Evolutionary conservation across 2,113 vertebrate genomes (phyloP).

Genomic region (Barbus barbus): DNA sequence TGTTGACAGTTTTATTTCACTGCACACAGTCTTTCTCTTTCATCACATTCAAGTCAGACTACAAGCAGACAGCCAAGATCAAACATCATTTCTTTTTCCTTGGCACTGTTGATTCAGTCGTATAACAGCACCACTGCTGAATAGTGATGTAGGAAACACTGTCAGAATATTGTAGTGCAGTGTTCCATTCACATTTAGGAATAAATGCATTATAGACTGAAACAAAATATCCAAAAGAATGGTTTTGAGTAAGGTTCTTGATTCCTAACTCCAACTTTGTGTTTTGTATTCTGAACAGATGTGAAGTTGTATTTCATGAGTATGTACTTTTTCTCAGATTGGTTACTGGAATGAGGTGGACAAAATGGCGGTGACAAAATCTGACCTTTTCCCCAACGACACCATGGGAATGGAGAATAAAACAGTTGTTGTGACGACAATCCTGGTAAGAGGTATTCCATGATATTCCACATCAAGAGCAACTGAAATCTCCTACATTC

Average conservation of each 20-base stretch:
- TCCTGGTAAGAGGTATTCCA: conserved; percentile 81
- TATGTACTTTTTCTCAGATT: conserved; percentile 77
- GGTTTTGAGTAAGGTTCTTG: neutral
- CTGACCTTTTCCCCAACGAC: conserved; percentile 90
- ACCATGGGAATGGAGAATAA: conserved; percentile 94
- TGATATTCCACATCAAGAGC: neutral
- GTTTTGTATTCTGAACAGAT: too few species aligned
- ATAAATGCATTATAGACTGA: neutral
- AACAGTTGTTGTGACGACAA: conserved; percentile 94
- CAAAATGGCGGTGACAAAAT: conserved; percentile 94
- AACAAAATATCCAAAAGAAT: neutral
- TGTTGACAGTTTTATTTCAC: neutral
- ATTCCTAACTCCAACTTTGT: neutral
- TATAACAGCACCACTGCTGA: neutral
- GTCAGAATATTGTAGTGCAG: neutral
- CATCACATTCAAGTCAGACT: conserved; percentile 9
- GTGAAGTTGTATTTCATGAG: too few species aligned
- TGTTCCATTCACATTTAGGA: conserved; percentile 1
- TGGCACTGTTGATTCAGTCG: conserved; percentile 2
- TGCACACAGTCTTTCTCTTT: neutral
- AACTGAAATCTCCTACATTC: neutral
- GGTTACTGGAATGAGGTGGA: conserved; percentile 97
- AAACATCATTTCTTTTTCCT: neutral
- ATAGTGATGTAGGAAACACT: neutral
- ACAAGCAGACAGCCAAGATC: neutral